A percentile compares a stretch with the other conserved stretches of the same genome.
Evolutionary conservation across 2,888 invertebrate genomes (phyloP).

Genomic region (Oeneis ivallda): DNA sequence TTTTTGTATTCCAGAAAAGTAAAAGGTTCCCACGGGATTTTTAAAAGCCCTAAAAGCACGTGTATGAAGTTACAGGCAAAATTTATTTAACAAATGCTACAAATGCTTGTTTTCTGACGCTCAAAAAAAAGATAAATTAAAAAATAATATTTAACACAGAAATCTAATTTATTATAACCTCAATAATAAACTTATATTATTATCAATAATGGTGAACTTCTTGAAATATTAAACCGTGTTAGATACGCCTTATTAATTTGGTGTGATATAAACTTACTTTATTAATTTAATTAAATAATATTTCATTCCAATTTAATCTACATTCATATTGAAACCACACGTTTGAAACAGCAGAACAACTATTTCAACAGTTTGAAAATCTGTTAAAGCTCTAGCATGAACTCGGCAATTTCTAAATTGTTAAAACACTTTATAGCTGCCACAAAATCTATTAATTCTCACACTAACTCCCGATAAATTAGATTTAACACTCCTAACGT

Average conservation of each 20-base stretch:
- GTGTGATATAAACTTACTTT: neutral
- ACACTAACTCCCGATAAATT: slow-evolving; percentile 36
- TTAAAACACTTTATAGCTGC: slow-evolving; percentile 32
- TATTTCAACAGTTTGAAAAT: slow-evolving; percentile 9
- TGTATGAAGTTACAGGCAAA: too few species aligned
- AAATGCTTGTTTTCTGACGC: too few species aligned
- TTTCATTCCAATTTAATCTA: neutral
- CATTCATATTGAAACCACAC: neutral
- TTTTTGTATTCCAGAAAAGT: too few species aligned
- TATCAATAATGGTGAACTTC: too few species aligned
- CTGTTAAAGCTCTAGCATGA: neutral
- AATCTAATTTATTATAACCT: too few species aligned
- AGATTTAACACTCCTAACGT: slow-evolving; percentile 36
- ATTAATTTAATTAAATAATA: neutral
- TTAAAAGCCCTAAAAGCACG: too few species aligned
- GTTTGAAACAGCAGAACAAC: slow-evolving; percentile 2
- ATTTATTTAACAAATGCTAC: too few species aligned
- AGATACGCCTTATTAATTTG: neutral
- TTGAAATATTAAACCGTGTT: too few species aligned
- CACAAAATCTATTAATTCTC: slow-evolving; percentile 37
- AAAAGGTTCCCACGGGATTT: too few species aligned
- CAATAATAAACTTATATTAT: too few species aligned
- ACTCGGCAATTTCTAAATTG: slow-evolving; percentile 23
- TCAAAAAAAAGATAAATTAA: too few species aligned
- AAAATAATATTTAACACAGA: too few species aligned